Conservation (phyloP, 2,888 invertebrate genomes). For the Parelbella ahira region DNA sequence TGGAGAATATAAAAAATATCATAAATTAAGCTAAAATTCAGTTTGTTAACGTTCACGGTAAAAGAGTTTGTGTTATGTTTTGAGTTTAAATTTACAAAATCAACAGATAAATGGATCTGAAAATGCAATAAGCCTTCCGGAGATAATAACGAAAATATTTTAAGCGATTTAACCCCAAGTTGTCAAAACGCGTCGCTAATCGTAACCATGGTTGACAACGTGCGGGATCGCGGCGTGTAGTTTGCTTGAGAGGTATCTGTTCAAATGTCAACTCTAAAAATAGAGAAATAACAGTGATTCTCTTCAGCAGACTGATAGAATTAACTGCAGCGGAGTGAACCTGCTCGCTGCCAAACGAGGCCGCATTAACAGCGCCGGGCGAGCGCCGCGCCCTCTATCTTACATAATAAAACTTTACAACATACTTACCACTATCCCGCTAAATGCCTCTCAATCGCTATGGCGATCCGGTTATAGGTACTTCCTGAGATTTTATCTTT, state of each 20-base stretch:
- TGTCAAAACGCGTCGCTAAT: conserved; percentile 40
- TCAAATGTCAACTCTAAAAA: background rate
- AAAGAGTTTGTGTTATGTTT: too few species aligned
- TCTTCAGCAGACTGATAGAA: background rate
- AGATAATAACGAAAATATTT: conserved; percentile 25
- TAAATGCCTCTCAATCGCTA: too few species aligned
- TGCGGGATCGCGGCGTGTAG: background rate
- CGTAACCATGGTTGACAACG: conserved; percentile 31
- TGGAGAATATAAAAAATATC: too few species aligned
- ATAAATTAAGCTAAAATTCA: too few species aligned
- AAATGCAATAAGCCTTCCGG: too few species aligned
- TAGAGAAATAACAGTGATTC: background rate
- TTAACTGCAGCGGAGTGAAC: background rate
- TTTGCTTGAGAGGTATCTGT: background rate
- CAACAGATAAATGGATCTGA: too few species aligned
- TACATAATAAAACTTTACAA: conserved; percentile 29
- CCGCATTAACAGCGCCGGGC: conserved; percentile 38
- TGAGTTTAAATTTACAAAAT: too few species aligned
- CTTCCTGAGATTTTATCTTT: too few species aligned
- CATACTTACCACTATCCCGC: conserved; percentile 22
- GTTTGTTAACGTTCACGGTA: too few species aligned
- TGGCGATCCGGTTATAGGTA: too few species aligned
- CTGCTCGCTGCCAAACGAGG: conserved; percentile 44
- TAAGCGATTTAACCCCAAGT: conserved; percentile 25
- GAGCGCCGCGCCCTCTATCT: conserved; percentile 28